Base-by-base conservation (phyloP, 2,888 invertebrate species). In the Sycophila texana region DNA sequence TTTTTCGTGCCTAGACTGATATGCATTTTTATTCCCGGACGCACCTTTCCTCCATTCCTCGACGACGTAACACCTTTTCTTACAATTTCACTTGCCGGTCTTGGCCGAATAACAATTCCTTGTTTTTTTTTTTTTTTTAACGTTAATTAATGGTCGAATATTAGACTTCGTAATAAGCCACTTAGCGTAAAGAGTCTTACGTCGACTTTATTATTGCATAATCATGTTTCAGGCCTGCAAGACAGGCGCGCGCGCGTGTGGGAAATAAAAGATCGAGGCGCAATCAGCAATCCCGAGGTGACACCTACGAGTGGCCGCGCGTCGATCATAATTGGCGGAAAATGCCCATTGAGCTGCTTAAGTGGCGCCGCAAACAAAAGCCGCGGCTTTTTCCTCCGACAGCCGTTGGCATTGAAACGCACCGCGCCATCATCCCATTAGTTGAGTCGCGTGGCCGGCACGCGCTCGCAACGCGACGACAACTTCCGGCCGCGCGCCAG, bases 381-480 rank as follows among this genome's bases (percentile, higher is more conserved):
- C 14, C 39, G 55, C 39, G 30, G 39, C 49, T 66, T 72, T 26
- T 20, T 20, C 66, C 49, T 30, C 1, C 20, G 61, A n/a, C 14
- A 26, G 66, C 71, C 67, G 70, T 76, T 61, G 58, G 70, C 63
- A 7, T 39, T 39, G 39, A 10, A 39, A 39, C 39, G 10, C 39
- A 10, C 14, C 67, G 70, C 60, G 70, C 75, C 80, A 85, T 87
- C 83, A 82, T 85, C 80, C 85, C 81, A 85, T 86, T 86, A 86
- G 57, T 16, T 30, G 65, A 81, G 86, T 85, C 88, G 88, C 86
- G 88, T 88, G 88, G 84, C 87, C 22, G 87, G 80, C 88, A 88
- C 88, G 88, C 87, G 88, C 81, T 79, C 60, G 70, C 18, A 63
- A 60, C 65, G 60, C 83, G 83, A 84, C 83, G 86, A 88, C 87